Evolutionary conservation across 2,113 vertebrate species (phyloP), one percentile per base, ranked within the genome.

Genomic region (Ellobius talpinus): DNA sequence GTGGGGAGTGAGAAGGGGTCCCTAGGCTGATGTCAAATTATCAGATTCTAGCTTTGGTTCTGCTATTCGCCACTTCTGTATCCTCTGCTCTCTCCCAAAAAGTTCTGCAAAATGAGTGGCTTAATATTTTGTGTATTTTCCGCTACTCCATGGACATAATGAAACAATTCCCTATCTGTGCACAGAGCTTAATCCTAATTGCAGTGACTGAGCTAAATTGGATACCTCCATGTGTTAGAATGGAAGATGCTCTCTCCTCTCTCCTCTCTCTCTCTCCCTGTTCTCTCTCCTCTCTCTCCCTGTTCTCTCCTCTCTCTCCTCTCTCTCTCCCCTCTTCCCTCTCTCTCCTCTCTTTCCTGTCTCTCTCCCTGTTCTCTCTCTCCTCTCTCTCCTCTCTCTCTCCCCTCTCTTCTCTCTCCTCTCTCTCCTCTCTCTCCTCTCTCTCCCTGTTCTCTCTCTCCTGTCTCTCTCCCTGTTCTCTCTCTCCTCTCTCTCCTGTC

Each of bases 111-210:
- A 89, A 65, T 85, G 19, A 90, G 77, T 63, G 33, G 86, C 10
- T 36, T 74, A 81, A 55, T 79, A 31, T 47, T 33, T n/a, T 17
- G 76, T 24, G 7, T 73, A 33, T 61, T 94, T 94, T 94, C 85
- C 82, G 52, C 52, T 12, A 68, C 45, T 13, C 70, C 84, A 47
- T 81, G 16, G 77, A 31, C n/a, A 39, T 45, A 65, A 58, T 79
- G 33, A 89, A 3, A 17, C 29, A 47, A 45, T 10, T 68, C 68
- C 12, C 50, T 16, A 0, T 45, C 61, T 82, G 19, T 19, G 76
- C 36, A n/a, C 65, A 74, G n/a, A 79, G 10, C 33, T 29, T 93
- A 36, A 47, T 61, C 17, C 21, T 36, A 36, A 19, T 29, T 65
- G 21, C 7, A 42, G 42, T 61, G 39, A 39, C 21, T 82, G 77